phyloP scores from a whole-genome alignment of 2,888 invertebrate species.

The Zeuzera pyrina region DNA sequence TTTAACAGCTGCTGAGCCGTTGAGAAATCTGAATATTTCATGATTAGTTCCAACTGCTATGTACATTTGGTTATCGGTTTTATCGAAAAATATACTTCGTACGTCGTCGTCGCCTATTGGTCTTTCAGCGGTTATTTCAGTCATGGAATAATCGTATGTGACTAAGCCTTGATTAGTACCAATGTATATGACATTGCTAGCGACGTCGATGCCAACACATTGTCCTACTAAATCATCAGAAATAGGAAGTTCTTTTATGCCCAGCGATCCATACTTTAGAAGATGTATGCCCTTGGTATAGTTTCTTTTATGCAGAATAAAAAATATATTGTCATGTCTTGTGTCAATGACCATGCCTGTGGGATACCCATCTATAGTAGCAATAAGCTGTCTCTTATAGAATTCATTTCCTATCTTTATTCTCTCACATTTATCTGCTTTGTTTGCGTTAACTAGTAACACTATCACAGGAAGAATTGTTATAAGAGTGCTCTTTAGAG shows the following conservation, averaged over 20 bases:
- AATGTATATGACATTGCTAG: conserved; percentile 44
- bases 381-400: conserved; percentile 54
- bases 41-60: conserved; percentile 51
- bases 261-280: conserved; percentile 51
- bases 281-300: conserved; percentile 59
- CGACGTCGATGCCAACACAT: conserved; percentile 45
- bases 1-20: conserved; percentile 54
- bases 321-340: conserved; percentile 53
- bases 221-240: conserved; percentile 53
- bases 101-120: conserved; percentile 64
- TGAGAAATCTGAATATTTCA: conserved; percentile 52
- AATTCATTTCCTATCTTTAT: conserved; percentile 51
- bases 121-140: conserved; percentile 49
- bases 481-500: conserved; percentile 18
- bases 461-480: conserved; percentile 21
- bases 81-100: conserved; percentile 51
- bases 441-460: conserved; percentile 13
- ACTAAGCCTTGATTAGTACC: conserved; percentile 60
- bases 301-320: conserved; percentile 55
- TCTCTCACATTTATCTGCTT: conserved; percentile 47
- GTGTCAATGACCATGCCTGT: conserved; percentile 54
- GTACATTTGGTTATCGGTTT: conserved; percentile 51
- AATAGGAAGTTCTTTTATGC: conserved; percentile 47
- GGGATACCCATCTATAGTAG: conserved; percentile 55
- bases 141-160: conserved; percentile 45